Base-by-base conservation (phyloP, 2,888 invertebrate genomes). In the Nephrotoma flavescens region DNA sequence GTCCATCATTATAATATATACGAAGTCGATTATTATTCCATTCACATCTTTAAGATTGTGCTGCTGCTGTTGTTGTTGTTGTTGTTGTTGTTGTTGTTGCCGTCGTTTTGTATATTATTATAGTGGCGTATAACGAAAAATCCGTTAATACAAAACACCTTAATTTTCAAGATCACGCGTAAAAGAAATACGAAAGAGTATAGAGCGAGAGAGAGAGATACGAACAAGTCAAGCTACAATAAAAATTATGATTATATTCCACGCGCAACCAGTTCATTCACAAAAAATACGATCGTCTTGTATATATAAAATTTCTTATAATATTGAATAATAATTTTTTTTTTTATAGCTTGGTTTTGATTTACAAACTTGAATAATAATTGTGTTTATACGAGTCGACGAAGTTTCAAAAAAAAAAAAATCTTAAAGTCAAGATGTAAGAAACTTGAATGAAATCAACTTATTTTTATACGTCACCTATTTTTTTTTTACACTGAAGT, bases 201-300 rank as follows among this genome's bases (percentile, higher is more conserved):
- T 52, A 41, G 19, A 19, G 19, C 0, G 19, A 83, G 41, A 83
- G 2, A 41, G 2, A 83, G 0, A 83, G 41, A 83, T 41, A 83
- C 0, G 41, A 83, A 83, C 84, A 42, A 84, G 42, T 84, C 41
- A 84, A n/a, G 42, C 84, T 42, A 84, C 42, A 84, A 84, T 11
- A 71, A 31, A n/a, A 71, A 71, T 9, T 6, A 52, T 71, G 71
- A 84, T 84, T 84, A 41, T 84, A 84, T 84, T 84, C 84, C 84
- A 84, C 84, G 84, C 84, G 84, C 84, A 84, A 84, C 84, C 84
- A 84, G 84, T 84, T 84, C 84, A 84, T 84, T 84, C 84, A 84
- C 84, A 84, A 84, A 41, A 42, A 84, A 41, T 42, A 84, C 84
- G 84, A 84, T 84, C 84, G 31, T 71, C 31, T 71, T 71, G 71